A percentile compares a stretch with the other conserved stretches of the same genome.
These are phyloP conservation scores for Copsychus sechellarum DNA, from an alignment of 2,113 vertebrate species.

Conservation along the genomic window DNA sequence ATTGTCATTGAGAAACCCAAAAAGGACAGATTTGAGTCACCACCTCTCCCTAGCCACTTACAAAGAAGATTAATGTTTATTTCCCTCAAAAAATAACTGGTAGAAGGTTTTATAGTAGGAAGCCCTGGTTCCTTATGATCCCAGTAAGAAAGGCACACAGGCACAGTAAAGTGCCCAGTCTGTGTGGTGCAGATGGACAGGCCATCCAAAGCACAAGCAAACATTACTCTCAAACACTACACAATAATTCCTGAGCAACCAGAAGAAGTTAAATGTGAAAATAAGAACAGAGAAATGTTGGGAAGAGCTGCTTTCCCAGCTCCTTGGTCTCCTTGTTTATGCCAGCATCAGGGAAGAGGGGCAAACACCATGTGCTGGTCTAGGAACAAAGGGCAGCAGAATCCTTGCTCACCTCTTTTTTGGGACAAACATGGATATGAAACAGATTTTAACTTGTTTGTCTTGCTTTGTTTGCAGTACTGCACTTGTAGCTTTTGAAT, in stretches of 20 bases:
- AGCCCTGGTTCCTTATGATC: not conserved
- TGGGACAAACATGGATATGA: not conserved
- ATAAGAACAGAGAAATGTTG: not conserved
- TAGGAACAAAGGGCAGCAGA: not conserved
- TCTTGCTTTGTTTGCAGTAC: not conserved
- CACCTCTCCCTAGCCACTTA: rapidly evolving
- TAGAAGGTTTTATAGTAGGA: not conserved
- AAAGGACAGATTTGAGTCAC: not conserved
- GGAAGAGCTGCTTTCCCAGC: not conserved
- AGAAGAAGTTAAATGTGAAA: not conserved
- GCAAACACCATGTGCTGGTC: not conserved
- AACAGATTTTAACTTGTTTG: not conserved
- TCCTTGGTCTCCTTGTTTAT: not conserved
- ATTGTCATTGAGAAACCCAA: not conserved
- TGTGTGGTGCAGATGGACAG: not conserved
- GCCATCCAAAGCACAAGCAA: not conserved
- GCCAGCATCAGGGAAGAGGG: not conserved
- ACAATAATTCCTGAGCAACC: not conserved
- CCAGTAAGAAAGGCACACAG: not conserved
- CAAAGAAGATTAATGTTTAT: not conserved
- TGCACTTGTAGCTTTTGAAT: not conserved
- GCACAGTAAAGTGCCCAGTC: not conserved
- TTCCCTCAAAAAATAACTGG: not conserved
- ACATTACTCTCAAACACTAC: not conserved
- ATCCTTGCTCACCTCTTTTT: not conserved